Evolutionary conservation across 2,888 invertebrate species (phyloP), one percentile per base, ranked within the genome.

Genomic region (Lutraria lutraria): DNA sequence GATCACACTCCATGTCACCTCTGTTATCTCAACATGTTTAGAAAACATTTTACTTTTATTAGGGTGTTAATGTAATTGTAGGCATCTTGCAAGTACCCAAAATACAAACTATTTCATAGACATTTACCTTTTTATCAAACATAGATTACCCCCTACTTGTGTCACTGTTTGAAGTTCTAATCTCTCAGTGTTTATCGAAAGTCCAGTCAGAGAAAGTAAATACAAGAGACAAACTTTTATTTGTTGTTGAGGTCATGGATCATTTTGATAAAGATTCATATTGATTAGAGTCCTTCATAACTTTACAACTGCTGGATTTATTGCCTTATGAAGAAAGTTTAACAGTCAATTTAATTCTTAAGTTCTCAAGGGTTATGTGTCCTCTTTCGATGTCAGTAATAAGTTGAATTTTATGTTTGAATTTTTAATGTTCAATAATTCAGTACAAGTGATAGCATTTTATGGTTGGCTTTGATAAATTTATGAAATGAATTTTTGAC

Each of bases 241-340:
- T 89, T 89, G 89, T 83, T 83, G 43, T 84, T 8, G 10, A 63
- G 89, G 89, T 89, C 89, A 83, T 2, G 63, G 89, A 56, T 83
- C 89, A 86, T 34, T 81, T 84, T 86, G 86, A 86, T 89, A 89
- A 86, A 83, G 86, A 89, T 89, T 89, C 83, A 60, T 89, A 86
- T 86, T 79, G 86, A 86, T 86, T 89, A 63, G 60, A 88, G 60
- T 80, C 80, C 79, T 25, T 56, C 56, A 80, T 79, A 85, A 76
- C 76, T 68, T 34, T 60, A 31, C 31, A 15, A 79, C 34, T 76
- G 19, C 56, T n/a, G 4, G 12, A 56, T 53, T 54, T 72, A 79
- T n/a, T 54, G 60, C 31, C 13, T 16, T 85, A 60, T 80, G 56
- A 52, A 31, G 72, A 43, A 68, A 84, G 25, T 68, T 76, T 85